Percentiles rank a stretch among this genome's conserved stretches.
Conservation (phyloP, 1,140 invertebrate genomes). For the silkworm (Bombyx mori) region ASM3026992v2 NC_085110.1:7710501-7711000, state of each 20-base stretch:
- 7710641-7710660: conserved; percentile 51
- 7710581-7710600: conserved; percentile 57
- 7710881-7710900: conserved; percentile 75
- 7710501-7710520: conserved; percentile 21
- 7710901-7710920: conserved; percentile 47
- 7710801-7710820: conserved; percentile 48
- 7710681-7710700: conserved; percentile 64
- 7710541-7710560: conserved; percentile 36
- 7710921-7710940: conserved; percentile 36
- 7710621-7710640: conserved; percentile 62
- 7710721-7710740: conserved; percentile 63
- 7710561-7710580: conserved; percentile 33
- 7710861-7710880: conserved; percentile 81
- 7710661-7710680: conserved; percentile 46
- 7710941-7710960: neutral
- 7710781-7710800: conserved; percentile 59
- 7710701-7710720: conserved; percentile 71
- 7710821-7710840: conserved; percentile 45
- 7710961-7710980: neutral
- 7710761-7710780: conserved; percentile 52
- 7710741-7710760: conserved; percentile 59
- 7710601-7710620: conserved; percentile 47
- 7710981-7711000: conserved; percentile 8
- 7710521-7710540: conserved; percentile 38
- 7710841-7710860: conserved; percentile 76